Conservation (phyloP, 1,140 invertebrate species). For the Oncopodura yosiiana region DNA sequence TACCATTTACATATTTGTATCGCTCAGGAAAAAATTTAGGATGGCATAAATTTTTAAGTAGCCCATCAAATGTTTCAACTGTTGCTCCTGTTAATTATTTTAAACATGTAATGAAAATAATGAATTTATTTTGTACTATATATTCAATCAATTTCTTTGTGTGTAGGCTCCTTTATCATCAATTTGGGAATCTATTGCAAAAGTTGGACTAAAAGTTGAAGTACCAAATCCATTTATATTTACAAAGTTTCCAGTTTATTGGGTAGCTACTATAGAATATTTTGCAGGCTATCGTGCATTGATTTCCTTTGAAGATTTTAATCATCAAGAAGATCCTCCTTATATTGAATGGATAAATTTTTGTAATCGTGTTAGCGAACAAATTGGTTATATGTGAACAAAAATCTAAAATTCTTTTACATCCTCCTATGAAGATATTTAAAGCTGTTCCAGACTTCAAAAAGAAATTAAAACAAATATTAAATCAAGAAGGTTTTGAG, state of each 20-base stretch:
- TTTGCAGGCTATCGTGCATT: conserved; percentile 7
- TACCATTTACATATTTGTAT: background rate
- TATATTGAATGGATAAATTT: background rate
- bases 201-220: conserved; percentile 1
- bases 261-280: conserved; percentile 16
- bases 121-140: background rate
- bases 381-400: background rate
- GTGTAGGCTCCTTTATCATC: conserved; percentile 9
- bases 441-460: background rate
- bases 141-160: background rate
- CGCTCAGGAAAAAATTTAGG: background rate
- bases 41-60: background rate
- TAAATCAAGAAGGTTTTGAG: background rate
- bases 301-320: background rate
- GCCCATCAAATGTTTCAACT: background rate
- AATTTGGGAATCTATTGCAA: conserved; percentile 12
- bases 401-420: too few species aligned
- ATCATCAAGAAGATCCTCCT: background rate
- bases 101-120: conserved; percentile 10
- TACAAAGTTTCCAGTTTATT: background rate
- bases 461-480: background rate
- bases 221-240: conserved; percentile 9
- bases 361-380: background rate
- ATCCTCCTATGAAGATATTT: background rate
- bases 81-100: conserved; percentile 7